A percentile compares a stretch with the other conserved stretches of the same genome.
Evolutionary conservation across 2,113 vertebrate genomes (phyloP).

Genomic region (Psettodes erumei): DNA sequence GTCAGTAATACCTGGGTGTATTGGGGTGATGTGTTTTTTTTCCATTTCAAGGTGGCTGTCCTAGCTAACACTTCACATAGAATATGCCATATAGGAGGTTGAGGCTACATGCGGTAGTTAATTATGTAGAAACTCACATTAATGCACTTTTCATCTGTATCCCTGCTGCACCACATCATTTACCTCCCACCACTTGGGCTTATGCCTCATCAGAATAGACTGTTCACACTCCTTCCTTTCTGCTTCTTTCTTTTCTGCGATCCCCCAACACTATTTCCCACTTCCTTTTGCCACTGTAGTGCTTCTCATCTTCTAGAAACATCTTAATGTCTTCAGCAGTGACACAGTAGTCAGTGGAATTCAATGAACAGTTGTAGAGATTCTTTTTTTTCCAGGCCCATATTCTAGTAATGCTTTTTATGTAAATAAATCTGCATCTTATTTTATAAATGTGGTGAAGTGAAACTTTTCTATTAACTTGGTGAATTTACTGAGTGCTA

Average conservation of each 20-base stretch:
- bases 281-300: background rate
- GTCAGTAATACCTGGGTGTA: conserved; percentile 26
- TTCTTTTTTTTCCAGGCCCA: background rate
- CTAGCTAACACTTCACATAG: conserved; percentile 3
- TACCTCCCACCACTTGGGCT: conserved; percentile 14
- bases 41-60: conserved; percentile 19
- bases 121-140: conserved; percentile 58
- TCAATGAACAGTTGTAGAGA: background rate
- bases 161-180: conserved; percentile 30
- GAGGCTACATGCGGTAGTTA: conserved; percentile 41
- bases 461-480: background rate
- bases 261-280: background rate
- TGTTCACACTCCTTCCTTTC: background rate
- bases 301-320: background rate
- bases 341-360: background rate
- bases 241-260: background rate
- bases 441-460: conserved; percentile 9
- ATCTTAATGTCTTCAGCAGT: background rate
- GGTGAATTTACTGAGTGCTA: background rate
- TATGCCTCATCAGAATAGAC: conserved; percentile 9
- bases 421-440: conserved; percentile 27
- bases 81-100: conserved; percentile 4
- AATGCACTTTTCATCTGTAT: conserved; percentile 50
- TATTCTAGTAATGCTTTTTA: conserved; percentile 19
- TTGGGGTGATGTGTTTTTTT: conserved; percentile 28